phyloP scores from a whole-genome alignment of 2,113 vertebrate species.

The Urocitellus parryii region DNA sequence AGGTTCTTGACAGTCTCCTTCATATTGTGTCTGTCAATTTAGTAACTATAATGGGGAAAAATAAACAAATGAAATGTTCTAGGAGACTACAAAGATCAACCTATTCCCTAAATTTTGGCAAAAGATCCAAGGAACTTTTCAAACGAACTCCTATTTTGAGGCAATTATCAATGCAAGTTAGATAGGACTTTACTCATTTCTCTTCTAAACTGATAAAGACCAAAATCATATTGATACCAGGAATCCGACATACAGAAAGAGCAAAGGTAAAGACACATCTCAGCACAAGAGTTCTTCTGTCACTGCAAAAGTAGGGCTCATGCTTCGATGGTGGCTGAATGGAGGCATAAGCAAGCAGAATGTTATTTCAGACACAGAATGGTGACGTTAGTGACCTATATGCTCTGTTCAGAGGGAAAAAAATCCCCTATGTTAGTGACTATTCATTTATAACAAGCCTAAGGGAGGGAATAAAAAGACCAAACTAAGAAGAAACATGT shows the following conservation, averaged over 20 bases:
- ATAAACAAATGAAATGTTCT: neutral
- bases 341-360: neutral
- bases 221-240: neutral
- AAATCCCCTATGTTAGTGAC: neutral
- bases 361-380: constrained; percentile 52
- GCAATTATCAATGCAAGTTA: constrained; percentile 7
- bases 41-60: neutral
- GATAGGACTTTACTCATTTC: neutral
- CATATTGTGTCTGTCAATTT: neutral
- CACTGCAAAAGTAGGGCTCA: neutral
- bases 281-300: neutral
- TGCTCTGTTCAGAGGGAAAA: neutral
- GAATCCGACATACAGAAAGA: neutral
- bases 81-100: neutral
- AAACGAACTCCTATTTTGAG: neutral
- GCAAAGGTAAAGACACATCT: neutral
- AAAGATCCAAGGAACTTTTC: constrained; percentile 1
- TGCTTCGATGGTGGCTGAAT: neutral
- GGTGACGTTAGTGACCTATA: constrained; percentile 38
- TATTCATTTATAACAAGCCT: constrained; percentile 66
- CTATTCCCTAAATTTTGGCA: neutral
- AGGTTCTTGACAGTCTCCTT: constrained; percentile 55
- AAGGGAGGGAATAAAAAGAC: constrained; percentile 51
- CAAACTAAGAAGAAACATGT: constrained; percentile 62
- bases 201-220: constrained; percentile 1